These are phyloP conservation scores for Polyommatus iphigenia DNA, from an alignment of 2,888 invertebrate genomes.

Conservation along the genomic window DNA sequence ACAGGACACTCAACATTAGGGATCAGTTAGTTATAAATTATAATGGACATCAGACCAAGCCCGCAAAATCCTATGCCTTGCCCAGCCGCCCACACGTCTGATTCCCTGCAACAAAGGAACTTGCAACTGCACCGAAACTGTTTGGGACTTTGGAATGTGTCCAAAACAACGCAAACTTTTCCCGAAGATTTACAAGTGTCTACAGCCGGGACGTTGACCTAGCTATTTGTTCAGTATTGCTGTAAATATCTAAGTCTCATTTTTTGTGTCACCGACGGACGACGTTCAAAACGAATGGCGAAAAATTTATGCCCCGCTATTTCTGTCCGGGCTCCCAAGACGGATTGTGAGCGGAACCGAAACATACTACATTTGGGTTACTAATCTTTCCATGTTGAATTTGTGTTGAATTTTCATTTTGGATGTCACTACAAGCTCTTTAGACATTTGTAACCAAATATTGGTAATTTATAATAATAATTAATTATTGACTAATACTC, in stretches of 20 bases:
- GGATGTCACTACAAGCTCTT: not conserved
- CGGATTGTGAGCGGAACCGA: not conserved
- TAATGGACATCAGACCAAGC: not conserved
- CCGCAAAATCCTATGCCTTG: slow-evolving; percentile 8
- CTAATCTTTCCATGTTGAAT: not conserved
- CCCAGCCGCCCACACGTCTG: slow-evolving; percentile 14
- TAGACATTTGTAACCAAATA: not conserved
- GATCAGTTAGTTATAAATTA: too few relatives aligned
- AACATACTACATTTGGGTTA: not conserved
- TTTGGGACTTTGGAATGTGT: slow-evolving; percentile 36
- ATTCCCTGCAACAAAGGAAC: slow-evolving; percentile 29
- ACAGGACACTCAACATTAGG: too few relatives aligned
- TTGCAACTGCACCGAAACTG: slow-evolving; percentile 30
- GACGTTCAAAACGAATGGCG: not conserved
- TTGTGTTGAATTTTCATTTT: not conserved
- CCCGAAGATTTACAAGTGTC: slow-evolving; percentile 34
- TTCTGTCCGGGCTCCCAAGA: slow-evolving; percentile 11
- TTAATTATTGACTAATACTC: too few relatives aligned
- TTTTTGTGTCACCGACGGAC: slow-evolving; percentile 4
- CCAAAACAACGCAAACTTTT: slow-evolving; percentile 43
- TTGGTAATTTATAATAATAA: too few relatives aligned
- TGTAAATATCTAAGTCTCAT: slow-evolving; percentile 16
- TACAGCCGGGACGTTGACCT: slow-evolving; percentile 16
- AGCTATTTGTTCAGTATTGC: slow-evolving; percentile 16
- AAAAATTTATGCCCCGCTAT: slow-evolving; percentile 9